Evolutionary conservation across 2,888 invertebrate species (phyloP).

Genomic region (Luperina testacea): DNA sequence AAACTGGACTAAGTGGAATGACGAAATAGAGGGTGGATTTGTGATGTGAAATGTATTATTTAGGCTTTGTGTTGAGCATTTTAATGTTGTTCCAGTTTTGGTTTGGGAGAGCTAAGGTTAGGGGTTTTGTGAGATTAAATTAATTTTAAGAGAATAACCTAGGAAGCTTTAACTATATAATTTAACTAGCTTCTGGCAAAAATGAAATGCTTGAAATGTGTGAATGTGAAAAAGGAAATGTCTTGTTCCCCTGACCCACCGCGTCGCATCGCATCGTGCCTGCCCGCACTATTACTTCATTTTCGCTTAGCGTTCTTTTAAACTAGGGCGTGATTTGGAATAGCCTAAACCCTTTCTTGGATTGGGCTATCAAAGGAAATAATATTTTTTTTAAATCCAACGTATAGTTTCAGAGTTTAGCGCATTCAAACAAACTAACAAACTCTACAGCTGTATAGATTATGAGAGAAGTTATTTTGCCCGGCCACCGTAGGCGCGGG

Average conservation of each 20-base stretch:
- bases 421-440: neutral
- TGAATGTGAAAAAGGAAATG: neutral
- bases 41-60: constrained; percentile 18
- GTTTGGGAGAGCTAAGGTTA: neutral
- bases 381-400: neutral
- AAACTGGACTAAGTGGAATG: constrained; percentile 25
- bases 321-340: neutral
- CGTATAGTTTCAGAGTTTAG: neutral
- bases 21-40: constrained; percentile 35
- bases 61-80: constrained; percentile 36
- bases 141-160: neutral
- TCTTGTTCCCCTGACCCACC: neutral
- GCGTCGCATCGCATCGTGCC: too few species aligned
- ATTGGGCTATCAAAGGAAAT: neutral
- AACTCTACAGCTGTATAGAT: neutral
- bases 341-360: neutral
- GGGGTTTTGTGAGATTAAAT: neutral
- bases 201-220: too few species aligned
- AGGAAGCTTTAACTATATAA: neutral
- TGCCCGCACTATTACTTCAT: neutral
- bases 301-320: neutral
- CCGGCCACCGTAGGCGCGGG: too few species aligned
- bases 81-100: constrained; percentile 14
- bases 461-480: neutral
- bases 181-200: neutral